phyloP scores from a whole-genome alignment of 2,797 vertebrate genomes.

The Chromobotia macracanthus region DNA sequence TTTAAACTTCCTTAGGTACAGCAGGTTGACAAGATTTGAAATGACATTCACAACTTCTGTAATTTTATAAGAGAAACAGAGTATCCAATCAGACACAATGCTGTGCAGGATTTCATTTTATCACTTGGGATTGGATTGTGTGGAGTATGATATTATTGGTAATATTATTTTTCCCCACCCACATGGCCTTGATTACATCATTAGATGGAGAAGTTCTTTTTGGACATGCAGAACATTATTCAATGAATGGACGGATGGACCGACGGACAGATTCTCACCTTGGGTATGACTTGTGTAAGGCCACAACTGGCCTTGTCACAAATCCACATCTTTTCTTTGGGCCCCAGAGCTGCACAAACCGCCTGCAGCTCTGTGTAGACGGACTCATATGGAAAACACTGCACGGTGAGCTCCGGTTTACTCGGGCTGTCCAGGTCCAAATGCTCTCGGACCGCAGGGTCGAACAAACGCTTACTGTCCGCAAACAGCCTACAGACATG shows the following conservation, averaged over 20 bases:
- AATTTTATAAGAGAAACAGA: background rate
- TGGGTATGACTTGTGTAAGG: constrained; percentile 90
- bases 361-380: constrained; percentile 84
- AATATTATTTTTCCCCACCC: background rate
- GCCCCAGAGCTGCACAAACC: constrained; percentile 77
- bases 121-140: background rate
- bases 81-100: background rate
- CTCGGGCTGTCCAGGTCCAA: constrained; percentile 85
- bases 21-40: background rate
- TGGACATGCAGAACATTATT: too few relatives aligned
- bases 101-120: too few relatives aligned
- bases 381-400: constrained; percentile 85
- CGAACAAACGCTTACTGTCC: constrained; percentile 83
- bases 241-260: too few relatives aligned
- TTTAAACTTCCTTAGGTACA: too few relatives aligned
- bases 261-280: constrained; percentile 76
- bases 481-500: constrained; percentile 85
- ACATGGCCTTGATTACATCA: background rate
- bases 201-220: background rate
- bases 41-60: background rate
- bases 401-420: constrained; percentile 82
- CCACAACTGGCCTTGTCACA: constrained; percentile 97
- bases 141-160: background rate
- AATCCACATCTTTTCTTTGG: constrained; percentile 94
- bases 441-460: constrained; percentile 81